phyloP scores from a whole-genome alignment of 2,797 vertebrate genomes.

The Vultur gryphus region DNA sequence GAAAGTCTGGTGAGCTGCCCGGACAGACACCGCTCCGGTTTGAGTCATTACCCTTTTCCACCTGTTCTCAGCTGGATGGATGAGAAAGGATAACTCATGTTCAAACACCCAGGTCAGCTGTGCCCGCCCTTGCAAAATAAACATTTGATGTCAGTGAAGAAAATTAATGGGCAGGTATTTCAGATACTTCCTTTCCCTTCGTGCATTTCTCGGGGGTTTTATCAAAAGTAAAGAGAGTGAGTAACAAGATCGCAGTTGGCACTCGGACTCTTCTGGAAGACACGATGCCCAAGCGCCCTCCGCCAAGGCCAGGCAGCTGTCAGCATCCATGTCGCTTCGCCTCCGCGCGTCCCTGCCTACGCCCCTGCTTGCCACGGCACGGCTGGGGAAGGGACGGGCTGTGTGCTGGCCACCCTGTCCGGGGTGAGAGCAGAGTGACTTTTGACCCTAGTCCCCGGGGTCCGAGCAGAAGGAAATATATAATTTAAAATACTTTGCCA shows the following conservation, averaged over 20 bases:
- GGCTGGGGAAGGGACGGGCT: background rate
- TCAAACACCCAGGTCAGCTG: slow-evolving; percentile 17
- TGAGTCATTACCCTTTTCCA: slow-evolving; percentile 53
- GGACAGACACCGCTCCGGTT: background rate
- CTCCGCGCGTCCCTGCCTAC: background rate
- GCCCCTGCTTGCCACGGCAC: accelerated
- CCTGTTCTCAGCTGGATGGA: slow-evolving; percentile 26
- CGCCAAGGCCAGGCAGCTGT: background rate
- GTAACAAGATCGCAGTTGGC: background rate
- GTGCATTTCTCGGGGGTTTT: background rate
- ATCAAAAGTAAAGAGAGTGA: slow-evolving; percentile 58
- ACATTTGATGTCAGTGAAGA: slow-evolving; percentile 24
- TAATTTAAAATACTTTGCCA: background rate
- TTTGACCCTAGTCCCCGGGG: accelerated
- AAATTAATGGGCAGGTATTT: background rate
- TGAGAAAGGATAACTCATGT: slow-evolving; percentile 16
- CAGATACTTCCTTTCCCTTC: slow-evolving; percentile 16
- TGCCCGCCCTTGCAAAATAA: slow-evolving; percentile 19
- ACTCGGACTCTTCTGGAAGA: background rate
- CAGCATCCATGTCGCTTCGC: background rate
- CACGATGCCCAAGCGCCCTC: accelerated
- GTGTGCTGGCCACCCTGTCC: background rate
- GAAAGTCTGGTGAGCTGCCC: slow-evolving; percentile 58
- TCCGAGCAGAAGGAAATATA: background rate
- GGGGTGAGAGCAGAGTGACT: background rate